These are phyloP conservation scores for Tetanocera ferruginea DNA, from an alignment of 2,888 invertebrate species.

Conservation along the genomic window DNA sequence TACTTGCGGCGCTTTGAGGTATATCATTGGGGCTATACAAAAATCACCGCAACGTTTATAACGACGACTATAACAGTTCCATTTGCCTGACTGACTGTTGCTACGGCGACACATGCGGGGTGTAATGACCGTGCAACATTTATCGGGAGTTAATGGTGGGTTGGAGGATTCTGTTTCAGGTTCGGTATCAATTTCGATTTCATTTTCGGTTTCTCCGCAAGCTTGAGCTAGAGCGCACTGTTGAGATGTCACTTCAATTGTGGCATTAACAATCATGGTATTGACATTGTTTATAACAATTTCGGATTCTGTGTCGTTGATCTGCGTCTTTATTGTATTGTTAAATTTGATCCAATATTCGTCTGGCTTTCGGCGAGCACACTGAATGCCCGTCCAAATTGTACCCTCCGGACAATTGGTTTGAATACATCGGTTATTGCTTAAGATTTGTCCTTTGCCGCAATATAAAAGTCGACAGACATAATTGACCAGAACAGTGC, in stretches of 20 bases:
- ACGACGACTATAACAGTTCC: slow-evolving; percentile 57
- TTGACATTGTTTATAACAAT: slow-evolving; percentile 54
- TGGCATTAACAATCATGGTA: slow-evolving; percentile 53
- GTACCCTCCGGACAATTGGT: slow-evolving; percentile 56
- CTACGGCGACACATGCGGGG: slow-evolving; percentile 56
- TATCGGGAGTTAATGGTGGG: background rate
- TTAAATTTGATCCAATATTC: slow-evolving; percentile 42
- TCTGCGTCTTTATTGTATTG: slow-evolving; percentile 46
- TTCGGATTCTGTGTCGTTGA: slow-evolving; percentile 44
- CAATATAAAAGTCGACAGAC: slow-evolving; percentile 59
- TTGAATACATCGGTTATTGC: slow-evolving; percentile 51
- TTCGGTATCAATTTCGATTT: background rate
- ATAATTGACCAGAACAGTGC: slow-evolving; percentile 51
- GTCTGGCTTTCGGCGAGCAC: slow-evolving; percentile 48
- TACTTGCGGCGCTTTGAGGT: slow-evolving; percentile 50
- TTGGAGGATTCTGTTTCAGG: background rate
- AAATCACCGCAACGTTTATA: slow-evolving; percentile 57
- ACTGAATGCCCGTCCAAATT: slow-evolving; percentile 55
- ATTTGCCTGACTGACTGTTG: slow-evolving; percentile 42
- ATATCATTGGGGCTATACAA: slow-evolving; percentile 56
- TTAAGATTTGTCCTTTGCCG: slow-evolving; percentile 48
- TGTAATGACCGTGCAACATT: slow-evolving; percentile 58
- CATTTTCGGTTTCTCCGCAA: slow-evolving; percentile 13
- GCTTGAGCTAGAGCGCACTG: background rate
- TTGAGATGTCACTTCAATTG: slow-evolving; percentile 36